Evolutionary conservation across 2,888 invertebrate species (phyloP).

Genomic region (Lamellibrachia columna): DNA sequence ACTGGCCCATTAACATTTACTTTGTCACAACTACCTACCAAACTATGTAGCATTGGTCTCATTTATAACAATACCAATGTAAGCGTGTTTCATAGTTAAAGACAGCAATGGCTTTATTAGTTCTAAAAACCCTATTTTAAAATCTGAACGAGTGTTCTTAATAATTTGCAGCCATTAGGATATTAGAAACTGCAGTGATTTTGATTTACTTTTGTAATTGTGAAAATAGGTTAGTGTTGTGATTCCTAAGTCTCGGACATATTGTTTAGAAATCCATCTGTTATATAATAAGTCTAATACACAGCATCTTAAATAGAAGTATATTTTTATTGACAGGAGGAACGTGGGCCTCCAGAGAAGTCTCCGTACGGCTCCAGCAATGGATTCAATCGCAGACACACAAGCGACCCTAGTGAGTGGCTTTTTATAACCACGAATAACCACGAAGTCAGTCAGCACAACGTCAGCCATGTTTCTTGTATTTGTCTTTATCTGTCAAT

Average conservation of each 20-base stretch:
- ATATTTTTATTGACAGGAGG: background rate
- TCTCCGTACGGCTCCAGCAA: background rate
- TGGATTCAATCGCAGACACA: constrained; percentile 3
- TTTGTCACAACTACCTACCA: too few relatives aligned
- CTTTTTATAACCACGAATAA: background rate
- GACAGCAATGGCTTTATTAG: too few relatives aligned
- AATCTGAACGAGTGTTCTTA: too few relatives aligned
- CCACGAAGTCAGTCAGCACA: background rate
- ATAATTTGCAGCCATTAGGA: too few relatives aligned
- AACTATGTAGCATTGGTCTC: too few relatives aligned
- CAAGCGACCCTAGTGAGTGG: background rate
- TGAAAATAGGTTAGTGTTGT: background rate
- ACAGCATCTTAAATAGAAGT: background rate
- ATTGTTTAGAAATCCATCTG: background rate
- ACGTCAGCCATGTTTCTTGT: background rate
- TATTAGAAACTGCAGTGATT: too few relatives aligned
- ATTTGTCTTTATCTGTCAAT: too few relatives aligned
- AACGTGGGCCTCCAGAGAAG: background rate
- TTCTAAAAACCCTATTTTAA: too few relatives aligned
- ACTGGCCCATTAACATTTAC: too few relatives aligned
- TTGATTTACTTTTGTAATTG: too few relatives aligned
- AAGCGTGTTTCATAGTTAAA: too few relatives aligned
- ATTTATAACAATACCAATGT: too few relatives aligned
- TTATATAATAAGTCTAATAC: background rate
- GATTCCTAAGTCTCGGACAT: background rate